These are phyloP conservation scores for Protophormia terraenovae DNA, from an alignment of 2,888 invertebrate species.

Conservation along the genomic window DNA sequence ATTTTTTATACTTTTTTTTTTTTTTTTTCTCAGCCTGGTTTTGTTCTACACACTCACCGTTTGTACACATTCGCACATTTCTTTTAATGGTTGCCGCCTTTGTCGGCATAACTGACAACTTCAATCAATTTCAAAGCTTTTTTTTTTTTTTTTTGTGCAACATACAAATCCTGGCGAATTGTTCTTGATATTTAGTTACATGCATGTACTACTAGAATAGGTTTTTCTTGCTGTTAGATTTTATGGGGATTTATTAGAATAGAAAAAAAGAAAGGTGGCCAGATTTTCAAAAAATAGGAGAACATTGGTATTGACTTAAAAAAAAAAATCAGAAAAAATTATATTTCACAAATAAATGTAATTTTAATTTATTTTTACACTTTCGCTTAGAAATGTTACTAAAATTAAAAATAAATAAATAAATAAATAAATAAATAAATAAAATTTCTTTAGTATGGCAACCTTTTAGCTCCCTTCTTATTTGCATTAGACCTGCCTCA, in stretches of 20 bases:
- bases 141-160: conserved; percentile 36
- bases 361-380: too few relatives aligned
- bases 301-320: neutral
- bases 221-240: conserved; percentile 7
- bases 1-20: conserved; percentile 7
- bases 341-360: too few relatives aligned
- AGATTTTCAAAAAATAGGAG: neutral
- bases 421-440: too few relatives aligned
- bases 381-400: too few relatives aligned
- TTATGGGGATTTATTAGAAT: neutral
- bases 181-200: conserved; percentile 67
- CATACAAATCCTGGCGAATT: conserved; percentile 66
- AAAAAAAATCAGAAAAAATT: too few relatives aligned
- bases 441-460: too few relatives aligned
- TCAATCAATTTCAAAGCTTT: conserved; percentile 70
- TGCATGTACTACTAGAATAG: conserved; percentile 20
- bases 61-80: conserved; percentile 54
- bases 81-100: conserved; percentile 68
- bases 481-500: conserved; percentile 41
- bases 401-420: too few relatives aligned
- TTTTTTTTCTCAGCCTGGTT: conserved; percentile 36
- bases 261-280: conserved; percentile 15
- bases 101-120: conserved; percentile 71
- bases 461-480: neutral
- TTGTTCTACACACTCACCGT: conserved; percentile 39